These are phyloP conservation scores for Helicoverpa armigera DNA, from an alignment of 1,140 invertebrate species.

Conservation along the genomic window DNA sequence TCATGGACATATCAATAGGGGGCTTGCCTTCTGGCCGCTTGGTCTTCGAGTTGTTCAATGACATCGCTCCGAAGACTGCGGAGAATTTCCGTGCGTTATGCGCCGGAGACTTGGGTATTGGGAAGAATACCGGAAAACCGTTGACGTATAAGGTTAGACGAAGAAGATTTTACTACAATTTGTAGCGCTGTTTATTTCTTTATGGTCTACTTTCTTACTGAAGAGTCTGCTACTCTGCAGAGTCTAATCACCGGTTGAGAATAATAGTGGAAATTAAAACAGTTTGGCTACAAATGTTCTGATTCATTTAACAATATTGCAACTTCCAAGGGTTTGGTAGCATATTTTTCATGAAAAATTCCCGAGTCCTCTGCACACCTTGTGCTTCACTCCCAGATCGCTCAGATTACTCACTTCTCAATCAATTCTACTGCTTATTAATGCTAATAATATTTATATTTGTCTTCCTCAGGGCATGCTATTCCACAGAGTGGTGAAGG, in stretches of 20 bases:
- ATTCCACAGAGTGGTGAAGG: slow-evolving; percentile 97
- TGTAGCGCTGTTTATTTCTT: neutral
- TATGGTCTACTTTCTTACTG: neutral
- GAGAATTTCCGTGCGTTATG: slow-evolving; percentile 98
- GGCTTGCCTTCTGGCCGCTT: slow-evolving; percentile 95
- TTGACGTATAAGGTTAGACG: slow-evolving; percentile 90
- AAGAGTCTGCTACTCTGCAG: neutral
- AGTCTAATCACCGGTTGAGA: too few relatives aligned
- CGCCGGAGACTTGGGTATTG: slow-evolving; percentile 95
- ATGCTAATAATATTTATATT: neutral
- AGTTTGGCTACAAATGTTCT: too few relatives aligned
- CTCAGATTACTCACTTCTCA: too few relatives aligned
- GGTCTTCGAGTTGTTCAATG: slow-evolving; percentile 97
- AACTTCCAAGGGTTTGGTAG: too few relatives aligned
- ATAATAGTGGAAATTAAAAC: too few relatives aligned
- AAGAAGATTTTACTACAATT: slow-evolving; percentile 41
- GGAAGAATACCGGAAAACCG: slow-evolving; percentile 90
- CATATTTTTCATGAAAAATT: too few relatives aligned
- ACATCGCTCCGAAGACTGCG: slow-evolving; percentile 97
- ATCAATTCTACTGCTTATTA: neutral
- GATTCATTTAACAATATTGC: too few relatives aligned
- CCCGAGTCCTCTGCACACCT: too few relatives aligned
- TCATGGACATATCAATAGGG: slow-evolving; percentile 97
- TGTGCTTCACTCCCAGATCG: too few relatives aligned
- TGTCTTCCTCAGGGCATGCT: slow-evolving; percentile 91